These are phyloP conservation scores for Erythrolamprus reginae DNA, from an alignment of 2,113 vertebrate genomes.

Conservation along the genomic window DNA sequence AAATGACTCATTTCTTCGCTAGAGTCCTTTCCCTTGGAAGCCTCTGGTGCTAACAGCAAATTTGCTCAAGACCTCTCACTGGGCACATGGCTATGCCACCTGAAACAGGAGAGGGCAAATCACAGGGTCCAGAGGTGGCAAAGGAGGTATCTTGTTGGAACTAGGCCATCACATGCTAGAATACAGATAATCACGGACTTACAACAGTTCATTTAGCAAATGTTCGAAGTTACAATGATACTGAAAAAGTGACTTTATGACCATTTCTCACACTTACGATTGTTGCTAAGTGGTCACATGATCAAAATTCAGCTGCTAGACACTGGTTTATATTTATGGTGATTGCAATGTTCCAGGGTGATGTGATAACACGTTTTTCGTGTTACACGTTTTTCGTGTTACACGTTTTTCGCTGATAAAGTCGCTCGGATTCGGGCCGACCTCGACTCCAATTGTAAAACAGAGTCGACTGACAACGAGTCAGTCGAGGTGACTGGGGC, in stretches of 20 bases:
- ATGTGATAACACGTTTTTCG: no score
- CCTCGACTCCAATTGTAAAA: no score
- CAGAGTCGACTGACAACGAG: no score
- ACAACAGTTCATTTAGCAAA: neutral
- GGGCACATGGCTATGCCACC: neutral
- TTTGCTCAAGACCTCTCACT: neutral
- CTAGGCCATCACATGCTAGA: neutral
- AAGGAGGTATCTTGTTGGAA: neutral
- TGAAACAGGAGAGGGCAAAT: neutral
- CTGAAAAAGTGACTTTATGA: neutral
- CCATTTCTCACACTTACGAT: neutral
- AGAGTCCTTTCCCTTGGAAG: neutral
- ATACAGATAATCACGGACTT: neutral
- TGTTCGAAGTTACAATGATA: neutral
- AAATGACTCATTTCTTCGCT: conserved; percentile 10
- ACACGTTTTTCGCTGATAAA: no score
- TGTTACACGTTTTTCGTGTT: no score
- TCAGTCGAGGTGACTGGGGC: no score
- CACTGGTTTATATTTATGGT: neutral
- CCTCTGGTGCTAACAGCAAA: neutral
- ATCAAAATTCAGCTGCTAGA: neutral
- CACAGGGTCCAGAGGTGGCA: neutral
- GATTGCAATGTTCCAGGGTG: neutral
- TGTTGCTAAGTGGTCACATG: neutral
- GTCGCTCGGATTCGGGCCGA: no score